Base-by-base conservation (phyloP, 92 coral and sea anemone genomes). In the Epizoanthus illoricatus region DNA sequence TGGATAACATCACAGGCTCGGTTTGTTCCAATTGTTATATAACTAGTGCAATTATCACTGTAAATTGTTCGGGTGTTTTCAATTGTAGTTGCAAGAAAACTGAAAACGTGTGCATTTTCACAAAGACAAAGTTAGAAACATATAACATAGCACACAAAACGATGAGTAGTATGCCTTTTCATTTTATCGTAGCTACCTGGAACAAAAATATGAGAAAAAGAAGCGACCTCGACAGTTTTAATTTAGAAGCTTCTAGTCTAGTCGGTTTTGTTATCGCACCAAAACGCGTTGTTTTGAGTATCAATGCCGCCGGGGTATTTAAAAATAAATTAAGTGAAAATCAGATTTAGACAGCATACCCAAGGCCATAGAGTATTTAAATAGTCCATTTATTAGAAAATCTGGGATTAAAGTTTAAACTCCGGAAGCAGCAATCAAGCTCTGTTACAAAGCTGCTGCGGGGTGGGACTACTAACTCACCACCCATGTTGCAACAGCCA, bases 321-420 rank as follows among this genome's bases (percentile, higher is more conserved):
- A 68, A 67, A 52, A 68, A 68, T 68, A 68, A 39, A 68, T 68
- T 68, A 68, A 43, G 73, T 68, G 73, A 68, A 68, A 68, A 68
- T 68, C 42, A 43, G 73, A 7, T 68, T 68, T 68, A 68, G 42
- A 68, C 20, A 68, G n/a, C 28, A 11, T 68, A 24, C 18, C 72
- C 72, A 36, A 43, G 72, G 72, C 47, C n/a, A 43, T 0, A 68
- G 28, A 39, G 49, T 33, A 15, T n/a, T 33, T 18, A 65, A 21
- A 21, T 65, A 68, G 73, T 68, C 49, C 9, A 68, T 68, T 66
- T 68, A 17, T 24, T 68, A 43, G 73, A 39, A 19, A 68, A 68
- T 15, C 40, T 68, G 40, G 73, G 42, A 68, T 68, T 68, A 68
- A 24, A 19, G 3, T 39, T 52, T 52, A 52, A 52, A 52, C 15